Percentiles rank a stretch among this genome's conserved stretches.
These are phyloP conservation scores for Phalacrocorax carbo DNA, from an alignment of 2,113 vertebrate genomes.

Conservation along the genomic window DNA sequence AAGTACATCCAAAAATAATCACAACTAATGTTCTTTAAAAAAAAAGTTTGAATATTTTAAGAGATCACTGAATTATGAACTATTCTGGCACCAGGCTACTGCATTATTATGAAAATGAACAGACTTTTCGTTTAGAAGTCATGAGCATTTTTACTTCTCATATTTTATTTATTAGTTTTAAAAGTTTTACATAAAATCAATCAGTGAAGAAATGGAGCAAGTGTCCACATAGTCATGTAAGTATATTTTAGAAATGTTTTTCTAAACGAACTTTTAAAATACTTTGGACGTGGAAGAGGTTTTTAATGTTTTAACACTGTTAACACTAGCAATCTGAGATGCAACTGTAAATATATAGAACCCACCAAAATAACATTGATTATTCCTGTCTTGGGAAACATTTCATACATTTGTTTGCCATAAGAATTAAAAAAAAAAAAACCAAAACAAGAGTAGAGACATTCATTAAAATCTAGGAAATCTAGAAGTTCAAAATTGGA, in stretches of 20 bases:
- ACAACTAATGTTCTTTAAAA: not conserved
- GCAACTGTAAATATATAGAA: not conserved
- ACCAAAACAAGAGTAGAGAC: not conserved
- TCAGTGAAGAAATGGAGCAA: not conserved
- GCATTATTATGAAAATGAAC: not conserved
- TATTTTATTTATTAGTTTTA: conserved; percentile 10
- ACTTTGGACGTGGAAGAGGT: not conserved
- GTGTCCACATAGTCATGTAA: not conserved
- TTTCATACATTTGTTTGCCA: not conserved
- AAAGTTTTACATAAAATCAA: not conserved
- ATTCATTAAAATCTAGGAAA: not conserved
- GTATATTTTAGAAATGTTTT: not conserved
- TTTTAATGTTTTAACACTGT: not conserved
- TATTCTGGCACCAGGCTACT: not conserved
- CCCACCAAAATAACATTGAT: not conserved
- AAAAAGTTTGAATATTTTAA: not conserved
- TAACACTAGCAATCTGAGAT: not conserved
- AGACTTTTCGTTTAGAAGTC: not conserved
- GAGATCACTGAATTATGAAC: not conserved
- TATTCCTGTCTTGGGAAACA: not conserved
- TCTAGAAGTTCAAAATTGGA: not conserved
- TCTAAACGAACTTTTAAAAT: not conserved
- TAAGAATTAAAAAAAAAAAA: not conserved
- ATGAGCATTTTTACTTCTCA: not conserved
- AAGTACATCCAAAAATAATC: not conserved